phyloP scores from a whole-genome alignment of 2,888 invertebrate genomes.

The Gryllus longicercus region DNA sequence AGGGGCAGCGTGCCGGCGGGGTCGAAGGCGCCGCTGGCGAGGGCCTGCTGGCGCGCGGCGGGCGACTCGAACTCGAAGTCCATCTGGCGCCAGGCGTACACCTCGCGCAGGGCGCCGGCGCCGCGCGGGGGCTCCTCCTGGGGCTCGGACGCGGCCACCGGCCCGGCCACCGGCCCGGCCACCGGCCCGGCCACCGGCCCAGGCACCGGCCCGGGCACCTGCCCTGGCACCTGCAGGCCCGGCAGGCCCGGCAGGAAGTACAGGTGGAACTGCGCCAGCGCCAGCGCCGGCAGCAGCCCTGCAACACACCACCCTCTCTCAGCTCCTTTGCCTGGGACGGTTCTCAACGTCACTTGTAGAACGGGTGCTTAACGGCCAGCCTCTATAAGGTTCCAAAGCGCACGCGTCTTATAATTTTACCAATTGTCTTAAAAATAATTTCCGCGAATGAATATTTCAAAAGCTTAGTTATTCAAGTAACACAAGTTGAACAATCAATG shows the following conservation, averaged over 20 bases:
- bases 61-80: not conserved
- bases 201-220: not conserved
- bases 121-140: not conserved
- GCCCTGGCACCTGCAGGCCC: not conserved
- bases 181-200: not conserved
- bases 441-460: too few relatives aligned
- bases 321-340: too few relatives aligned
- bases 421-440: too few relatives aligned
- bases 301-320: not conserved
- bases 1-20: not conserved
- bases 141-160: not conserved
- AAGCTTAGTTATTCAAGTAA: too few relatives aligned
- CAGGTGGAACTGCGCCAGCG: not conserved
- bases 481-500: too few relatives aligned
- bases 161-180: not conserved
- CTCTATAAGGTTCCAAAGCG: too few relatives aligned
- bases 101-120: not conserved
- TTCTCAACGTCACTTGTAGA: too few relatives aligned
- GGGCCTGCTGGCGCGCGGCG: not conserved
- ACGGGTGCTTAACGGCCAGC: too few relatives aligned
- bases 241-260: not conserved
- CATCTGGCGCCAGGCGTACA: not conserved
- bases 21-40: not conserved
- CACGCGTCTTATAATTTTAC: too few relatives aligned
- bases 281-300: not conserved